phyloP scores from a whole-genome alignment of 2,888 invertebrate species.

The Yponomeuta malinellus region DNA sequence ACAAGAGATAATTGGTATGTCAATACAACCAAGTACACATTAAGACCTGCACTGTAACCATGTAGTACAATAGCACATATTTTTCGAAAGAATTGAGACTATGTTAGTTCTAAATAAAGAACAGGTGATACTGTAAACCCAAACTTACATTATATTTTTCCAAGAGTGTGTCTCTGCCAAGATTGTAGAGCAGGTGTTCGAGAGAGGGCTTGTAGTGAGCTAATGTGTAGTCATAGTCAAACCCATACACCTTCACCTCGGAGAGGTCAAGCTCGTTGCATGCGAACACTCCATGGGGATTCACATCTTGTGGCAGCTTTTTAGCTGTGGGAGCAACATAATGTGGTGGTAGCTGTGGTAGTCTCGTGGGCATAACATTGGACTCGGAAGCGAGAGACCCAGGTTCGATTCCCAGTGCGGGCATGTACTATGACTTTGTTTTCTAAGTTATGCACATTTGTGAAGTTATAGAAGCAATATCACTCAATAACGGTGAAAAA shows the following conservation, averaged over 20 bases:
- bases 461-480: too few species aligned
- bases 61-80: too few species aligned
- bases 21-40: too few species aligned
- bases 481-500: too few species aligned
- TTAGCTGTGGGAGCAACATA: slow-evolving; percentile 78
- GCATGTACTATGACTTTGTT: too few species aligned
- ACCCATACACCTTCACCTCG: slow-evolving; percentile 95
- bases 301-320: slow-evolving; percentile 90
- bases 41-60: too few species aligned
- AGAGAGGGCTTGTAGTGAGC: slow-evolving; percentile 95
- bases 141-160: slow-evolving; percentile 87
- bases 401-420: too few species aligned
- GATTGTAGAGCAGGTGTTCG: slow-evolving; percentile 91
- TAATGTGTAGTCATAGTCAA: slow-evolving; percentile 98
- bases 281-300: slow-evolving; percentile 92
- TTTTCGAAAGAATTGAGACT: too few species aligned
- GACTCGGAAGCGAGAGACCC: too few species aligned
- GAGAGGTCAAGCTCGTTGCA: slow-evolving; percentile 96
- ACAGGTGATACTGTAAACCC: background rate
- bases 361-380: too few species aligned
- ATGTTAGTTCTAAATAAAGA: background rate
- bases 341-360: background rate
- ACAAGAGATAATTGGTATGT: too few species aligned
- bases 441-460: too few species aligned
- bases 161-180: slow-evolving; percentile 91